Percentiles rank a stretch among this genome's conserved stretches.
Conservation (phyloP, 1,140 invertebrate genomes). For the Eulimnadia texana region DNA sequence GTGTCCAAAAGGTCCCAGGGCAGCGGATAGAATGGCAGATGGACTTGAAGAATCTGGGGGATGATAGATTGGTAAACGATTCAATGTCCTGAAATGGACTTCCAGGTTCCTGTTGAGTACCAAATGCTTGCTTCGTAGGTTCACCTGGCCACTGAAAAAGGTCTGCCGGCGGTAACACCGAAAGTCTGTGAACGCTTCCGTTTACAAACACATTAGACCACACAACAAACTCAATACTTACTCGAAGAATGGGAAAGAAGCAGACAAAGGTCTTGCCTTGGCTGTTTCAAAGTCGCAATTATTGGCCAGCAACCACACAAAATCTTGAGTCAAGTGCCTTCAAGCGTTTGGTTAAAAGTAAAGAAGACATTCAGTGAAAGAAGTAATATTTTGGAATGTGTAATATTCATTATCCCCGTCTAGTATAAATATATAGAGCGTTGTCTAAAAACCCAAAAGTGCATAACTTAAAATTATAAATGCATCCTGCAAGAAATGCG, state of each 20-base stretch:
- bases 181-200: too few relatives aligned
- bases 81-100: too few relatives aligned
- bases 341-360: background rate
- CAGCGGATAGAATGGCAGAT: conserved; percentile 30
- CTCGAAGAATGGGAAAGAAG: conserved; percentile 31
- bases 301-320: conserved; percentile 39
- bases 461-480: background rate
- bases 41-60: conserved; percentile 30
- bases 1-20: conserved; percentile 22
- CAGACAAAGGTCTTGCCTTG: conserved; percentile 23
- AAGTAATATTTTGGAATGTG: too few relatives aligned
- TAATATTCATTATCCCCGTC: background rate
- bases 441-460: background rate
- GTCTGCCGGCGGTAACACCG: too few relatives aligned
- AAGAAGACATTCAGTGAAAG: too few relatives aligned
- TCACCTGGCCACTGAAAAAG: too few relatives aligned
- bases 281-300: conserved; percentile 36
- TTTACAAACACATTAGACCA: too few relatives aligned
- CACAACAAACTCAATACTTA: too few relatives aligned
- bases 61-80: conserved; percentile 43
- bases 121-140: too few relatives aligned
- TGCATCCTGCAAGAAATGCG: background rate
- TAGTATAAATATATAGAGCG: background rate
- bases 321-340: conserved; percentile 34
- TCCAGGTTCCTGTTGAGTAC: too few relatives aligned